Evolutionary conservation across 2,888 invertebrate species (phyloP), one percentile per base, ranked within the genome.

Genomic region (Plemyria rubiginata): DNA sequence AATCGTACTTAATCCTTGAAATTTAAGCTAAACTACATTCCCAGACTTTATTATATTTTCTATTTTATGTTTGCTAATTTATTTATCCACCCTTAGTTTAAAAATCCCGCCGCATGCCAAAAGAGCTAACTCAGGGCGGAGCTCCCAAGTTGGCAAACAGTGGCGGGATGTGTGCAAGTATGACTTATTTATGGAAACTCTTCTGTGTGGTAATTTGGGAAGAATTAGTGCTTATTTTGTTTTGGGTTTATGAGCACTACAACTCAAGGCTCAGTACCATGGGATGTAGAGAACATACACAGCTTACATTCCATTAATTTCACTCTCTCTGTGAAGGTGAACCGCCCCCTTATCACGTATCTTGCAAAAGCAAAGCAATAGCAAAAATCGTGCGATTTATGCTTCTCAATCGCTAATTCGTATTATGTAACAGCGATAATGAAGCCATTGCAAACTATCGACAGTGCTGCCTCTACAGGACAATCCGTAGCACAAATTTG

Each of bases 151-250:
- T 88, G 87, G 86, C 87, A 83, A 76, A 65, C 72, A 70, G 67
- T 67, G 71, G 79, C 75, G 75, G 78, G 75, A 76, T 85, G 87
- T 87, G 89, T 88, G 85, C 84, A 85, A 92, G 90, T 91, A 92
- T 92, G 91, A 90, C 90, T 90, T 90, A 88, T 91, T 90, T 92
- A 91, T 90, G 90, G 84, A 86, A 88, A 90, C 79, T 65, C 82
- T 84, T 82, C 83, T 81, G 79, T 83, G 82, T 79, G 62, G 70
- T 53, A 76, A 74, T 73, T 78, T 77, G 78, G 58, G 74, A 84
- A 83, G 84, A 90, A 90, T 90, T 91, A 91, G 90, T 89, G 85
- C 85, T 90, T 89, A 88, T 91, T 89, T 80, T 76, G 82, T 82
- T 72, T 76, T 77, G 86, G 88, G 90, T 92, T 92, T 92, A 92